A percentile compares a stretch with the other conserved stretches of the same genome.
These are phyloP conservation scores for Saccopteryx bilineata DNA, from an alignment of 2,113 vertebrate species.

Conservation along the genomic window DNA sequence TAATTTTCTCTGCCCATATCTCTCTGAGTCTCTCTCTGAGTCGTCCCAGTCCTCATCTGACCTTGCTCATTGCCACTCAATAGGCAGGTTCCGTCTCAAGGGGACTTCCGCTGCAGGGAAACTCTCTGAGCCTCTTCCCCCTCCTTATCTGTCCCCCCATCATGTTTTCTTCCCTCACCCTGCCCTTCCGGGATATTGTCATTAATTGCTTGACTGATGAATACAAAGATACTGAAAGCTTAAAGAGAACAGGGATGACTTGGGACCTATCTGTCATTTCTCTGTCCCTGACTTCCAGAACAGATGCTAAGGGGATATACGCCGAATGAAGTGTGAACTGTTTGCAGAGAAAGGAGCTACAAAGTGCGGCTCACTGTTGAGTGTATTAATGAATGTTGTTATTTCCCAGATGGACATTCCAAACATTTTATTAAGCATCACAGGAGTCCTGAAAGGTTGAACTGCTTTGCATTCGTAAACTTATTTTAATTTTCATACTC, in stretches of 20 bases:
- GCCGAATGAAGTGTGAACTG: background rate
- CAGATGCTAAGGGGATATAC: background rate
- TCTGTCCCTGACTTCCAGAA: background rate
- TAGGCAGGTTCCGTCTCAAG: background rate
- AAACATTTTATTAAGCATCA: background rate
- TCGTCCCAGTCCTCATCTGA: background rate
- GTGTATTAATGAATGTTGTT: background rate
- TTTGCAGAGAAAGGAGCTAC: background rate
- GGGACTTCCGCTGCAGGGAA: background rate
- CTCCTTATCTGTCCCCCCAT: background rate
- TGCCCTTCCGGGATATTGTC: background rate
- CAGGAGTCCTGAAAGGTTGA: background rate
- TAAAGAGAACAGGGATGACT: background rate
- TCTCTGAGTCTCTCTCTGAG: background rate
- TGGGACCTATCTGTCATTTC: background rate
- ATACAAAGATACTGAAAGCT: background rate
- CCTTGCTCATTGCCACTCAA: background rate
- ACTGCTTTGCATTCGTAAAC: background rate
- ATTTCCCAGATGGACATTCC: background rate
- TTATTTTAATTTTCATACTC: slow-evolving; percentile 2
- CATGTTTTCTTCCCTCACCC: background rate
- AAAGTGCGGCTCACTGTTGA: background rate
- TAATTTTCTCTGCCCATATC: background rate
- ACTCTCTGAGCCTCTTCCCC: too few relatives aligned
- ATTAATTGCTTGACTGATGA: background rate